phyloP scores from a whole-genome alignment of 2,797 vertebrate species.

The Poecilia gillii region DNA sequence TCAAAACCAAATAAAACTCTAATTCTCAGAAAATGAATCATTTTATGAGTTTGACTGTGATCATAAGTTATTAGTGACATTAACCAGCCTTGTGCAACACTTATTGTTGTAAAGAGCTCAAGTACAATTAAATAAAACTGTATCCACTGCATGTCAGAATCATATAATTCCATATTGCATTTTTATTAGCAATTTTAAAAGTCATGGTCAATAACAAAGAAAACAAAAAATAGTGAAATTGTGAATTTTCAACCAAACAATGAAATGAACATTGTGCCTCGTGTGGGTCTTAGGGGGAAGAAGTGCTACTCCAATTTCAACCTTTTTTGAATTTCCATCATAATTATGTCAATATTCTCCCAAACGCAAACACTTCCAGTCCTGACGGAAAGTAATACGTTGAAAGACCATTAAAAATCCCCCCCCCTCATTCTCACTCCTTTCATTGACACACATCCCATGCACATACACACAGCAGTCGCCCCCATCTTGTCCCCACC shows the following conservation, averaged over 20 bases:
- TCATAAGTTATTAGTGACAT: background rate
- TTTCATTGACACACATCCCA: conserved; percentile 26
- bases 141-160: background rate
- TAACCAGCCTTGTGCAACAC: background rate
- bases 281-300: conserved; percentile 19
- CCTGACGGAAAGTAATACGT: conserved; percentile 76
- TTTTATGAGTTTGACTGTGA: background rate
- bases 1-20: background rate
- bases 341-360: conserved; percentile 79
- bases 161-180: background rate
- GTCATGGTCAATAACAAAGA: background rate
- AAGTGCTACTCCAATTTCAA: conserved; percentile 67
- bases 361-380: conserved; percentile 75
- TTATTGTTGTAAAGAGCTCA: background rate
- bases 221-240: background rate
- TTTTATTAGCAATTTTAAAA: background rate
- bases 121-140: background rate
- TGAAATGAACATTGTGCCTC: conserved; percentile 37
- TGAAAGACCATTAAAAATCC: conserved; percentile 76
- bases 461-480: conserved; percentile 31
- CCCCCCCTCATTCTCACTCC: conserved; percentile 7
- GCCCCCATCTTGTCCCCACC: conserved; percentile 62
- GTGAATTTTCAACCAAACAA: conserved; percentile 11
- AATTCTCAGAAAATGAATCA: background rate
- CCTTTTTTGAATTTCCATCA: conserved; percentile 79